Base-by-base conservation (phyloP, 2,888 invertebrate species). In the Drosophila barbarae region DNA sequence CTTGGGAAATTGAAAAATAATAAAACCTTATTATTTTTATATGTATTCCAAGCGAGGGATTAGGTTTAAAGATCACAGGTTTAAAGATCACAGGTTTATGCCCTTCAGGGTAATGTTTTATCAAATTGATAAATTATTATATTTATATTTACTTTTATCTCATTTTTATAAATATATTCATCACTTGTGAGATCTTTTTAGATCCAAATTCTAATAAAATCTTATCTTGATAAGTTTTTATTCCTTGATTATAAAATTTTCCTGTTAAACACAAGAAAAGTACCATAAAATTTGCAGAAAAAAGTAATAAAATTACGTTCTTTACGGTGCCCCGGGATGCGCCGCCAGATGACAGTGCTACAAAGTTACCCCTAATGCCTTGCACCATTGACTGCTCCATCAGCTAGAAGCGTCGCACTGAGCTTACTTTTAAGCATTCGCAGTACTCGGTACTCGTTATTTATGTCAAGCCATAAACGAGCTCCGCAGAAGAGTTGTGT, bases 1-100 rank as follows among this genome's bases (percentile, higher is more conserved):
- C n/a, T n/a, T n/a, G n/a, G n/a, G 32, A 30, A 63, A 63, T 63
- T 67, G 61, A 67, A 63, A 61, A 66, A 61, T 66, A 61, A 61
- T 66, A 61, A 18, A 18, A 18, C 18, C 18, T 18, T 18, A 18
- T 18, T 18, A 18, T 18, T 18, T 18, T 18, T 18, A 1, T 18
- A 18, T 18, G 18, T 18, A 18, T 18, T 18, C 18, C 1, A 18
- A 59, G 30, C 28, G 12, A n/a, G 28, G 15, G 34, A 42, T 44
- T 32, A 21, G 2, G 21, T 18, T 5, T 35, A 3, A 26, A 13
- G 41, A 41, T 23, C 23, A 23, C 0, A 28, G 2, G 21, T 18
- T 5, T 35, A 3, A 26, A 13, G 41, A 41, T 23, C 23, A 23
- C 0, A 7, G 3, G 13, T 21, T 36, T 15, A 4, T 36, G n/a